Conservation (phyloP, 2,888 invertebrate species). For the Eupeodes luniger region DNA sequence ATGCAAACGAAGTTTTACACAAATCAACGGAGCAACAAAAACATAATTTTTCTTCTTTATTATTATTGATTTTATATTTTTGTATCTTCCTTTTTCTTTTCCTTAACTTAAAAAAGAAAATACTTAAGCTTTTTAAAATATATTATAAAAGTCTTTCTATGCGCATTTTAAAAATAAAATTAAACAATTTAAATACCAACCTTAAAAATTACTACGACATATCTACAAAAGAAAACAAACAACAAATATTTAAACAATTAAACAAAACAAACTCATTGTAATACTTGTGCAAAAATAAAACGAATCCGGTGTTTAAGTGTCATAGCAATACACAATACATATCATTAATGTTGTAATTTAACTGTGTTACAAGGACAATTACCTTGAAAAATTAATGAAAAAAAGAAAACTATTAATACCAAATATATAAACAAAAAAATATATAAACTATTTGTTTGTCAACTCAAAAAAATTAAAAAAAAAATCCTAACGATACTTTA, state of each 20-base stretch:
- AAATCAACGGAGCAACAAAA: constrained; percentile 27
- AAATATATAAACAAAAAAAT: constrained; percentile 50
- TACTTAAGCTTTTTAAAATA: constrained; percentile 28
- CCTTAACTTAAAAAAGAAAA: not conserved
- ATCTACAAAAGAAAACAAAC: constrained; percentile 32
- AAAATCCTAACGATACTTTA: constrained; percentile 18
- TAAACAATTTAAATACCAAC: constrained; percentile 20
- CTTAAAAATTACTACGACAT: constrained; percentile 6
- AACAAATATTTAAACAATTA: constrained; percentile 14
- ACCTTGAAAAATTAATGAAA: constrained; percentile 75
- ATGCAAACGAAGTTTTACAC: constrained; percentile 20
- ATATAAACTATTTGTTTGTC: constrained; percentile 55
- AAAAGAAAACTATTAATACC: constrained; percentile 42
- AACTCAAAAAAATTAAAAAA: constrained; percentile 44
- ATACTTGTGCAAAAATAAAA: constrained; percentile 74
- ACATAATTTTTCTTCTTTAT: not conserved
- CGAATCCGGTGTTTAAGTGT: constrained; percentile 81
- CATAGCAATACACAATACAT: constrained; percentile 84
- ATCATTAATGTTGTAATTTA: constrained; percentile 84
- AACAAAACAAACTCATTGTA: constrained; percentile 53
- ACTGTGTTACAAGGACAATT: constrained; percentile 80
- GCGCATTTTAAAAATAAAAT: constrained; percentile 43
- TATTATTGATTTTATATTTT: not conserved
- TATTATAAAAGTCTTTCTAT: constrained; percentile 23
- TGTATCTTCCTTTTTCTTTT: not conserved